Evolutionary conservation across 2,113 vertebrate genomes (phyloP).

Genomic region (Campylorhamphus procurvoides): DNA sequence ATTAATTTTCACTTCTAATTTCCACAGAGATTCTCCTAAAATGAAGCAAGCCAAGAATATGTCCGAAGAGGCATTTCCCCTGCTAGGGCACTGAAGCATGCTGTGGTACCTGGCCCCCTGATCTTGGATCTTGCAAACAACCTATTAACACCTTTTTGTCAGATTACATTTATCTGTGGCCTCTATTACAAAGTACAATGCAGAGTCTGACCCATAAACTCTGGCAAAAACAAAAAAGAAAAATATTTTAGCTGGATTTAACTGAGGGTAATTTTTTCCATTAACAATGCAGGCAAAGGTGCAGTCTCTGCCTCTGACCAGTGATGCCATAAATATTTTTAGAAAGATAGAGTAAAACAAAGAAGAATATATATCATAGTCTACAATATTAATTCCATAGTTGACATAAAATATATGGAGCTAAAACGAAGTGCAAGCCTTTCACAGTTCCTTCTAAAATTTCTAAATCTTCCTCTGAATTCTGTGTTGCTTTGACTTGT

Average conservation of each 20-base stretch:
- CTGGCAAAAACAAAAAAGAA: background rate
- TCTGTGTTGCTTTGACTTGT: background rate
- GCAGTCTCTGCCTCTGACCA: background rate
- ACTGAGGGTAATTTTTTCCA: background rate
- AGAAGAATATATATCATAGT: background rate
- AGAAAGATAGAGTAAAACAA: background rate
- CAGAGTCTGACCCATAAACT: background rate
- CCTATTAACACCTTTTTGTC: background rate
- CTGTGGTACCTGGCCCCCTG: background rate
- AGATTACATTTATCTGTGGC: background rate
- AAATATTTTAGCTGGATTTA: background rate
- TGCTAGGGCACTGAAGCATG: background rate
- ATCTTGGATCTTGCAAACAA: background rate
- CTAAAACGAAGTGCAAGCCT: background rate
- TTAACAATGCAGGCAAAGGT: background rate
- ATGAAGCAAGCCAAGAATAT: background rate
- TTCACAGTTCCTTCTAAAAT: background rate
- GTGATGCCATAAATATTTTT: background rate
- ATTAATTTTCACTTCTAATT: conserved; percentile 39
- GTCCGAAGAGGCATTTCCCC: background rate
- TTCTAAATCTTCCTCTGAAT: background rate
- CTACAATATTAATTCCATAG: background rate
- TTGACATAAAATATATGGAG: background rate
- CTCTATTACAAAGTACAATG: background rate
- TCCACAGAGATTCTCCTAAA: background rate